These are phyloP conservation scores for Solenopsis fugax DNA, from an alignment of 1,140 invertebrate species.

Conservation along the genomic window DNA sequence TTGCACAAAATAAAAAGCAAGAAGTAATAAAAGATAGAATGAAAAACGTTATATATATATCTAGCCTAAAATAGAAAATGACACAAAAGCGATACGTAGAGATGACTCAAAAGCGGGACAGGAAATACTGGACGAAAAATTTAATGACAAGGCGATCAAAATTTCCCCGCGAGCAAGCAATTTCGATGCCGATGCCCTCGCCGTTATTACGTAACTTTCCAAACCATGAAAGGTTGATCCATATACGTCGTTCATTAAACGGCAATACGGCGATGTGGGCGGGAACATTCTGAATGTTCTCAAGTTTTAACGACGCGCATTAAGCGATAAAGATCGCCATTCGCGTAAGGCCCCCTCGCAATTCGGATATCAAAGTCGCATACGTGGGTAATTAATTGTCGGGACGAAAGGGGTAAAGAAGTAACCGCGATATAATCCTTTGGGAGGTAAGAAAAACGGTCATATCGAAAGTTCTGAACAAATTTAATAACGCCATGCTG, in stretches of 20 bases:
- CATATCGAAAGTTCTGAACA: slow-evolving; percentile 70
- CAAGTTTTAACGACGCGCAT: slow-evolving; percentile 43
- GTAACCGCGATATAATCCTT: slow-evolving; percentile 34
- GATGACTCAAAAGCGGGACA: not conserved
- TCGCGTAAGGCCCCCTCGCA: not conserved
- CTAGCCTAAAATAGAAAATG: not conserved
- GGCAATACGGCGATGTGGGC: not conserved
- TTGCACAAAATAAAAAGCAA: slow-evolving; percentile 4
- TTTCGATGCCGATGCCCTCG: slow-evolving; percentile 5
- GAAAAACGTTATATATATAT: not conserved
- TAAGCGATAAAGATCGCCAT: slow-evolving; percentile 15
- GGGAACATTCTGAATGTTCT: not conserved
- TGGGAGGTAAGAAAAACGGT: slow-evolving; percentile 36
- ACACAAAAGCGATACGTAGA: not conserved
- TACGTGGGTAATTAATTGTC: slow-evolving; percentile 68
- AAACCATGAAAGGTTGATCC: slow-evolving; percentile 24
- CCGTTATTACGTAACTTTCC: slow-evolving; percentile 58
- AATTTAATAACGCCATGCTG: slow-evolving; percentile 71
- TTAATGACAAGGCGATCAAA: slow-evolving; percentile 21
- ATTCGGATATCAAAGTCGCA: slow-evolving; percentile 33
- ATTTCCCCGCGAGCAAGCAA: slow-evolving; percentile 26
- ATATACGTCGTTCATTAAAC: slow-evolving; percentile 53
- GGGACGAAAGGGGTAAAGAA: slow-evolving; percentile 19
- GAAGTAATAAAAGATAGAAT: not conserved
- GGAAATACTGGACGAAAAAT: slow-evolving; percentile 18